Evolutionary conservation across 64 coral and sea anemone genomes (phyloP).

Genomic region (Montipora foliosa): DNA sequence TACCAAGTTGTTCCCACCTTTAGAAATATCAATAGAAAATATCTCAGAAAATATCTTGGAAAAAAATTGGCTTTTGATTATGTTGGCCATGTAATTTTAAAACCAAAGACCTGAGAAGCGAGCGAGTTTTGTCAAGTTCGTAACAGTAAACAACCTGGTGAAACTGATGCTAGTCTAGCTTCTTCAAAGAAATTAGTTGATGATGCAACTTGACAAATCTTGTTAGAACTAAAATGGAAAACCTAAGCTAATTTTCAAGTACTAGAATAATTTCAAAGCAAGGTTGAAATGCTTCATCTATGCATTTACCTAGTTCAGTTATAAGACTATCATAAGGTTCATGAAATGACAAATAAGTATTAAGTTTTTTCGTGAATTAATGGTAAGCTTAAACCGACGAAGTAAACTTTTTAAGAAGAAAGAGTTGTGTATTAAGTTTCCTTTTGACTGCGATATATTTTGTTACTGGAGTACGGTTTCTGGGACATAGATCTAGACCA

Average conservation of each 20-base stretch:
- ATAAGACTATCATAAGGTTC: not conserved
- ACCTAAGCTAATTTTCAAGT: slow-evolving; percentile 4
- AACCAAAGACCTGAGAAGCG: not conserved
- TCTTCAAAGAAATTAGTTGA: slow-evolving; percentile 30
- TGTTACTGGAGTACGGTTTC: not conserved
- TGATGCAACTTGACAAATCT: slow-evolving; percentile 89
- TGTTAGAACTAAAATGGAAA: slow-evolving; percentile 59
- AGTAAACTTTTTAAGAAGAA: not conserved
- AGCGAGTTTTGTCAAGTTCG: not conserved
- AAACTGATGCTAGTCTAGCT: not conserved
- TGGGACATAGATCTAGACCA: not conserved
- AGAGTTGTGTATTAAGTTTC: not conserved
- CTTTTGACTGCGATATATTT: not conserved
- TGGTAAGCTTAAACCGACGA: not conserved
- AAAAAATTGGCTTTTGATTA: not conserved
- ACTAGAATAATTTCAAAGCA: not conserved
- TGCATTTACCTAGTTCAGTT: not conserved
- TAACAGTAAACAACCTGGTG: not conserved
- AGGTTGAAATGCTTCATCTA: not conserved
- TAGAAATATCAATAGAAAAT: not conserved
- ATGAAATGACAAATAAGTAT: not conserved
- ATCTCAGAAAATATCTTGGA: not conserved
- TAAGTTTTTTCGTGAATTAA: not conserved
- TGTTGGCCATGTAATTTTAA: not conserved
- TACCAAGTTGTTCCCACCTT: not conserved